Conservation (phyloP, 2,797 vertebrate genomes). For the Gymnoscopelus braueri region DNA sequence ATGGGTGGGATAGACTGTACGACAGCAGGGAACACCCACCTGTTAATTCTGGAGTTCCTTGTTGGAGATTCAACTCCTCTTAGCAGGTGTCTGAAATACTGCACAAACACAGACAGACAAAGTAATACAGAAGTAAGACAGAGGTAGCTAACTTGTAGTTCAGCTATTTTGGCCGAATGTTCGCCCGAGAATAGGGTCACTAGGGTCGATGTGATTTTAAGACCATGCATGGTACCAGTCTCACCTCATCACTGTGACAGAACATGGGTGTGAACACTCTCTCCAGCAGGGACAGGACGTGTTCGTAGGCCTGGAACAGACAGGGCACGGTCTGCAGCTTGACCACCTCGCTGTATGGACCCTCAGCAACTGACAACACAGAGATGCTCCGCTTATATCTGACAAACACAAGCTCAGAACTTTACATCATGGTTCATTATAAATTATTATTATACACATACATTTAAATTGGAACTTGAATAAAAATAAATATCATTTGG, state of each 20-base stretch:
- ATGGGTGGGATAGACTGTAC: too few relatives aligned
- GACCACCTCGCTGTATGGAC: constrained; percentile 87
- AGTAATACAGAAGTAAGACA: not conserved
- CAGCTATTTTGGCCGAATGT: too few relatives aligned
- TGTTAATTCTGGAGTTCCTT: constrained; percentile 88
- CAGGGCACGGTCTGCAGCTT: constrained; percentile 94
- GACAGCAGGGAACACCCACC: constrained; percentile 75
- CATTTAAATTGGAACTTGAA: too few relatives aligned
- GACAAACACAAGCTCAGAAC: too few relatives aligned
- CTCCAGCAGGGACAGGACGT: constrained; percentile 93
- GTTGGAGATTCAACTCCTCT: constrained; percentile 91
- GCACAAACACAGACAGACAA: constrained; percentile 13
- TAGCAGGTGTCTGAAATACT: constrained; percentile 96
- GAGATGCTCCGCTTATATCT: too few relatives aligned
- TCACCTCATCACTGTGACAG: constrained; percentile 96
- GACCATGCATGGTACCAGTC: not conserved
- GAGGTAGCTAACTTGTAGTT: not conserved
- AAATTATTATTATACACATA: too few relatives aligned
- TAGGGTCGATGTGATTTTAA: too few relatives aligned
- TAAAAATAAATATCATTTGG: too few relatives aligned
- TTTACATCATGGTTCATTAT: too few relatives aligned
- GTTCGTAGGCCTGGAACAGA: constrained; percentile 96
- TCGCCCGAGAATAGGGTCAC: too few relatives aligned
- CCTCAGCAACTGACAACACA: constrained; percentile 91
- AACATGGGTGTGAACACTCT: constrained; percentile 96